A percentile compares a stretch with the other conserved stretches of the same genome.
phyloP scores from a whole-genome alignment of 2,797 vertebrate species.

The Trichosurus vulpecula region DNA sequence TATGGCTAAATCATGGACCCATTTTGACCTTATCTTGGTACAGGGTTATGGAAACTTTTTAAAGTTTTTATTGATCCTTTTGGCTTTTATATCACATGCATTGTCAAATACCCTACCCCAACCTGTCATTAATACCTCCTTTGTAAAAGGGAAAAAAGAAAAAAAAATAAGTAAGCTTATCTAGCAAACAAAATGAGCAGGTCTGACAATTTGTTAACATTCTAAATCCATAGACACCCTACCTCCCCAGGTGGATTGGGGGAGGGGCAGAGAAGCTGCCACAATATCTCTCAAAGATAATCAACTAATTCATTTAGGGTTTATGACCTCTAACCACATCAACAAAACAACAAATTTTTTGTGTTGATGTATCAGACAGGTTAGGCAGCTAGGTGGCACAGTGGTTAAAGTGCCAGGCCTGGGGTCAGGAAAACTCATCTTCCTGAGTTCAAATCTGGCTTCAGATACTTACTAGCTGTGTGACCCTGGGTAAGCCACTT shows the following conservation, averaged over 20 bases:
- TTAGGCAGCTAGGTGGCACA: not conserved
- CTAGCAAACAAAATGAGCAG: not conserved
- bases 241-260: not conserved
- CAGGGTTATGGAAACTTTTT: not conserved
- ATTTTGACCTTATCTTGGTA: too few species aligned
- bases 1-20: too few species aligned
- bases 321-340: not conserved
- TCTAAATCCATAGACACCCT: not conserved
- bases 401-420: not conserved
- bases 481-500: not conserved
- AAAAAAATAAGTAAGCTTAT: not conserved
- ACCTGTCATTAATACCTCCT: not conserved
- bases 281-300: not conserved
- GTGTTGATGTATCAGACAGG: not conserved
- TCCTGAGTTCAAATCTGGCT: not conserved
- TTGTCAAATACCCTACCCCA: not conserved
- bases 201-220: not conserved
- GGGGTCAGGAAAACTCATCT: not conserved
- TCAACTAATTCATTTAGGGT: not conserved
- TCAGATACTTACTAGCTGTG: not conserved
- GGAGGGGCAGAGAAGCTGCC: not conserved
- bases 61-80: not conserved
- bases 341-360: not conserved
- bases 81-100: not conserved
- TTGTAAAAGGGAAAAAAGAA: not conserved